These are phyloP conservation scores for Corythucha ciliata DNA, from an alignment of 2,888 invertebrate species.

Conservation along the genomic window DNA sequence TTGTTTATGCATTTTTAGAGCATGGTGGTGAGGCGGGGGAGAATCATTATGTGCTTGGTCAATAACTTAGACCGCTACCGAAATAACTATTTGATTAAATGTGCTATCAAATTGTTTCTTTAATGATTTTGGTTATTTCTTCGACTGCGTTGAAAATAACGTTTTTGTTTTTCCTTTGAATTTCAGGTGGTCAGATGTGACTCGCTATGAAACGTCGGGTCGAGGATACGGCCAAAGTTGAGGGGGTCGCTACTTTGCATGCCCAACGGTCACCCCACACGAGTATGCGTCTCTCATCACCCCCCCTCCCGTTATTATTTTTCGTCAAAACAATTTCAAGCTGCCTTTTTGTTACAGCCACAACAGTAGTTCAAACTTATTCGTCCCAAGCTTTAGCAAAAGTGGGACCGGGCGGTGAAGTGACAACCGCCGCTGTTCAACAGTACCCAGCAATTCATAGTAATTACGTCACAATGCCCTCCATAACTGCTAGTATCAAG, in stretches of 20 bases:
- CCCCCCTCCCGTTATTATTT: not conserved
- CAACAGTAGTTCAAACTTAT: conserved; percentile 15
- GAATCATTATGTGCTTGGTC: no score
- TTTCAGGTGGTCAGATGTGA: conserved; percentile 46
- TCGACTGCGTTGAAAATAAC: no score
- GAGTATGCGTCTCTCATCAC: conserved; percentile 7
- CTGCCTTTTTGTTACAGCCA: conserved; percentile 16
- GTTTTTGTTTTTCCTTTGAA: no score
- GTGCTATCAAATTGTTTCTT: no score
- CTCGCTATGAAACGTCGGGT: conserved; percentile 57
- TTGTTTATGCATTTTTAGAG: no score
- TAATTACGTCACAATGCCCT: conserved; percentile 31
- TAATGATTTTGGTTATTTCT: no score
- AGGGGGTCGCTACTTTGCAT: conserved; percentile 30
- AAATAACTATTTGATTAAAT: no score
- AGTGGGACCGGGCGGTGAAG: no score
- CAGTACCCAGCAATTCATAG: conserved; percentile 23
- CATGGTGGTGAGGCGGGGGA: no score
- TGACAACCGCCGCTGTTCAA: conserved; percentile 23
- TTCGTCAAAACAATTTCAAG: not conserved
- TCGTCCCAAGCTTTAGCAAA: no score
- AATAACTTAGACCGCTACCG: no score
- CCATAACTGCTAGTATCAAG: conserved; percentile 31
- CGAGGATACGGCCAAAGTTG: conserved; percentile 44
- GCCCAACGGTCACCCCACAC: conserved; percentile 30